Conservation (phyloP, 2,888 invertebrate species). For the Eupithecia subfuscata region DNA sequence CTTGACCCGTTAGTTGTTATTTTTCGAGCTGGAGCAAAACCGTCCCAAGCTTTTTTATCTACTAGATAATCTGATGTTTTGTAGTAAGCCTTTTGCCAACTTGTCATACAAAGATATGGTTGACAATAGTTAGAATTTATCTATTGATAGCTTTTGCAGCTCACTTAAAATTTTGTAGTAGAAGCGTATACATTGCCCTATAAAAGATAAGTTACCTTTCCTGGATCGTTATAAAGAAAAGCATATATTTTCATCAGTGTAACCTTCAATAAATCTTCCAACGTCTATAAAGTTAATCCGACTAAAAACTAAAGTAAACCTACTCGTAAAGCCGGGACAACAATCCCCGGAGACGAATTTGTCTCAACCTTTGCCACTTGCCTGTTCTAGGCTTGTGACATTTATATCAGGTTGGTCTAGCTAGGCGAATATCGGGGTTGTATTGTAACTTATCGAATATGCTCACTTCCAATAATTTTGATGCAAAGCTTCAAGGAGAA, state of each 20-base stretch:
- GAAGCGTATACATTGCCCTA: too few species aligned
- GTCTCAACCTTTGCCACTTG: slow-evolving; percentile 30
- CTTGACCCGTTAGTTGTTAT: too few species aligned
- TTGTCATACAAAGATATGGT: too few species aligned
- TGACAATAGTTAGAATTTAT: too few species aligned
- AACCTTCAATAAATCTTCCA: slow-evolving; percentile 29
- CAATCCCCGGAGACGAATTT: slow-evolving; percentile 29
- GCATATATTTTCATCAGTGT: slow-evolving; percentile 18
- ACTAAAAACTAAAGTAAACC: slow-evolving; percentile 34
- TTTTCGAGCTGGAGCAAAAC: too few species aligned
- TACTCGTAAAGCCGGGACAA: slow-evolving; percentile 28
- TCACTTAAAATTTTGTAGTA: too few species aligned
- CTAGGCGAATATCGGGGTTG: background rate
- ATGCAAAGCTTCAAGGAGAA: too few species aligned
- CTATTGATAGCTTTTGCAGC: too few species aligned
- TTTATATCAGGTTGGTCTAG: background rate
- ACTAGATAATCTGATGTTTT: too few species aligned
- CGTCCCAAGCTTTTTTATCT: too few species aligned
- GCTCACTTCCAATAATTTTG: background rate
- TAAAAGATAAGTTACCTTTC: background rate
- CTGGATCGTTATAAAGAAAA: background rate
- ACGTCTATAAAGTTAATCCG: slow-evolving; percentile 36
- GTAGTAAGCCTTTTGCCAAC: too few species aligned
- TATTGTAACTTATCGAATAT: background rate
- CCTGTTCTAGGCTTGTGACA: slow-evolving; percentile 12